Evolutionary conservation across 2,888 invertebrate species (phyloP), one percentile per base, ranked within the genome.

Genomic region (Schrankia costaestrigalis): DNA sequence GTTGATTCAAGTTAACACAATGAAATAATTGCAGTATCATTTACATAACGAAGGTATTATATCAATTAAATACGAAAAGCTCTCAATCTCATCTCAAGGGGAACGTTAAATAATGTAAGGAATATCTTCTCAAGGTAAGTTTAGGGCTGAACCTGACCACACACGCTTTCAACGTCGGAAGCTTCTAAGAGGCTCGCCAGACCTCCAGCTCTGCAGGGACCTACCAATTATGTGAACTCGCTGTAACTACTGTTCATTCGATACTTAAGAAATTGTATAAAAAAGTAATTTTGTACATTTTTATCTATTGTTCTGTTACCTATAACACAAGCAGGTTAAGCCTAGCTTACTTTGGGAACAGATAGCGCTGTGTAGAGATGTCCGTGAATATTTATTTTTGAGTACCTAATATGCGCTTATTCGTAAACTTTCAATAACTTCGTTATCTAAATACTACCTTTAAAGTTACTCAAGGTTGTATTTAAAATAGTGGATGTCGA

Each of bases 91-190:
- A 65, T 50, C 71, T 68, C 72, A 42, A 43, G 63, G 63, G 57
- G 67, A 61, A 59, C 70, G 65, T 63, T 84, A 76, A 84, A 84
- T 85, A 69, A 83, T 83, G 84, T 80, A 80, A 81, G 74, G 73
- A 80, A 80, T 80, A 78, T 78, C 78, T 78, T 78, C 75, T 71
- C 63, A 65, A 71, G 76, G 78, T 71, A 73, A 74, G 75, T 78
- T 77, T 68, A 73, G 74, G 74, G 74, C 59, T 63, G 55, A 44
- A 56, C 68, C 76, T 83, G 84, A 82, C 85, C 84, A 80, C 83
- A 82, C 62, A 75, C 79, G 80, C 79, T 79, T 77, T 78, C 76
- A 74, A 56, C 62, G 58, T 53, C 76, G 81, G 80, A 82, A 79
- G 79, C 77, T 66, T 70, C 71, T 77, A 72, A 82, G 81, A 73